Percentiles rank a stretch among this genome's conserved stretches.
These are phyloP conservation scores for Xyrauchen texanus DNA, from an alignment of 2,113 vertebrate genomes.

Conservation along the genomic window DNA sequence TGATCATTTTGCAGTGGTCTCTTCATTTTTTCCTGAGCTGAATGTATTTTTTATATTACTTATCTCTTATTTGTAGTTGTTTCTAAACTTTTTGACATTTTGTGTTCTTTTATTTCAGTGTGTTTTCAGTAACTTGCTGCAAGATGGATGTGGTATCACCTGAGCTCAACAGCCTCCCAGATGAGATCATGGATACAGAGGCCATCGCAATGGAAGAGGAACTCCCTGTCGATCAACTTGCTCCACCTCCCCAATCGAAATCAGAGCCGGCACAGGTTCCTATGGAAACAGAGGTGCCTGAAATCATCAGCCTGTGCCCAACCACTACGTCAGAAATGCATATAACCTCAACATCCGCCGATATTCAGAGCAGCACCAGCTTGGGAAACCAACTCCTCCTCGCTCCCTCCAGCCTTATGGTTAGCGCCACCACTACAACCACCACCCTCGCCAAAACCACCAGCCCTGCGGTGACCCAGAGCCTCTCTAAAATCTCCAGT, in stretches of 20 bases:
- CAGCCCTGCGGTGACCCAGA: constrained; percentile 65
- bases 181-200: constrained; percentile 98
- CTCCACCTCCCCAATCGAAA: constrained; percentile 62
- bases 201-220: constrained; percentile 86
- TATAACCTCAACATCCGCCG: constrained; percentile 71
- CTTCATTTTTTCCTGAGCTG: too few species aligned
- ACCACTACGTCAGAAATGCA: constrained; percentile 64
- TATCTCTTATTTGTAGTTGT: too few species aligned
- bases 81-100: too few species aligned
- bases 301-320: constrained; percentile 79
- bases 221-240: constrained; percentile 80
- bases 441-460: constrained; percentile 65
- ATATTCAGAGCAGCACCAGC: constrained; percentile 65
- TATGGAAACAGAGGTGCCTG: constrained; percentile 82
- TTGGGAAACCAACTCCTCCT: constrained; percentile 71
- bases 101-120: background rate
- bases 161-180: constrained; percentile 94
- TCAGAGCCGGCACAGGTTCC: constrained; percentile 65
- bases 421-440: constrained; percentile 61
- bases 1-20: too few species aligned
- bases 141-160: constrained; percentile 96
- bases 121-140: constrained; percentile 64
- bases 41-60: too few species aligned
- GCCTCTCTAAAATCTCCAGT: constrained; percentile 83
- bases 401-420: constrained; percentile 68